Conservation (phyloP, 1,140 invertebrate species). For the Vanessa atalanta region DNA sequence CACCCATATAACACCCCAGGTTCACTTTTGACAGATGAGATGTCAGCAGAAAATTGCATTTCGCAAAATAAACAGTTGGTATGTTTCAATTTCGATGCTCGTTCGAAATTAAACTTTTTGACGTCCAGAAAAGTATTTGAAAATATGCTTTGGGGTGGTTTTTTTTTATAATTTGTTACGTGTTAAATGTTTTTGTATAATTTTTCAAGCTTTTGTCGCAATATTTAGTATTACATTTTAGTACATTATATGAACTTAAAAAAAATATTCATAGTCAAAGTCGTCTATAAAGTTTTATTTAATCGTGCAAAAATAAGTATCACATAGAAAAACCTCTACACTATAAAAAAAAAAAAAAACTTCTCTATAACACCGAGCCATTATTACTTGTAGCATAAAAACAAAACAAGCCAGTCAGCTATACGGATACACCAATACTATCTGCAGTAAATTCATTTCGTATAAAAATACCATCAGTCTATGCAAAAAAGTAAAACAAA, state of each 20-base stretch:
- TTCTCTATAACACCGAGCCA: too few relatives aligned
- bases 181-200: neutral
- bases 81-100: constrained; percentile 33
- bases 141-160: constrained; percentile 16
- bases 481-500: constrained; percentile 18
- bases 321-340: neutral
- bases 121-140: constrained; percentile 7
- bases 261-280: too few relatives aligned
- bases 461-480: neutral
- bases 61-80: constrained; percentile 59
- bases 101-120: constrained; percentile 22
- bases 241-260: too few relatives aligned
- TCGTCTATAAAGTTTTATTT: too few relatives aligned
- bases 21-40: constrained; percentile 63
- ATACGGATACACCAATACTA: too few relatives aligned
- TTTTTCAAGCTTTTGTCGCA: too few relatives aligned
- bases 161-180: neutral
- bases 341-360: too few relatives aligned
- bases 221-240: too few relatives aligned
- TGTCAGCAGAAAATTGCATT: constrained; percentile 64
- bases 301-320: neutral
- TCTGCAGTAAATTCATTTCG: too few relatives aligned
- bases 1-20: constrained; percentile 51
- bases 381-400: too few relatives aligned
- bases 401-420: too few relatives aligned